phyloP scores from a whole-genome alignment of 2,113 vertebrate genomes.

The Sprattus sprattus region DNA sequence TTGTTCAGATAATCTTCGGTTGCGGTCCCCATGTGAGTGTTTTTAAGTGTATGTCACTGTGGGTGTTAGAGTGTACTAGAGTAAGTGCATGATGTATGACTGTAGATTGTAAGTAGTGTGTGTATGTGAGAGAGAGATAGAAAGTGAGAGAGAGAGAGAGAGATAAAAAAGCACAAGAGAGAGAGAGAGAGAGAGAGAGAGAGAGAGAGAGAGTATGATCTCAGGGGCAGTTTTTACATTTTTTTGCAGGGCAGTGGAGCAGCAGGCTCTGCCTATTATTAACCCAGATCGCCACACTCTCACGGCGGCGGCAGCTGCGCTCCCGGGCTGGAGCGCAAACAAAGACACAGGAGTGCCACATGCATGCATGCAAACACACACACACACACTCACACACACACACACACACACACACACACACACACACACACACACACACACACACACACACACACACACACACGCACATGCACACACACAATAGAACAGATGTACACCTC shows the following conservation, averaged over 20 bases:
- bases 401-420: neutral
- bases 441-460: neutral
- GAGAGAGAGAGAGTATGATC: neutral
- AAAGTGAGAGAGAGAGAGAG: conserved; percentile 23
- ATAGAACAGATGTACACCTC: neutral
- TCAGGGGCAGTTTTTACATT: neutral
- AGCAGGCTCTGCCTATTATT: conserved; percentile 72
- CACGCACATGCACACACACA: neutral
- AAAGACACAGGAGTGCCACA: conserved; percentile 47
- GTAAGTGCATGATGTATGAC: neutral
- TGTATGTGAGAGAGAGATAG: conserved; percentile 14
- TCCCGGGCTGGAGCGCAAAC: conserved; percentile 56
- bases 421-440: neutral
- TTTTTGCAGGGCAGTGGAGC: conserved; percentile 38
- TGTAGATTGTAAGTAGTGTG: neutral
- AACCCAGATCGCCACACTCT: conserved; percentile 62
- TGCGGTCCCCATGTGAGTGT: neutral
- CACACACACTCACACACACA: neutral
- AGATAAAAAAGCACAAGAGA: no score
- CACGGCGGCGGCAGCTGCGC: conserved; percentile 64
- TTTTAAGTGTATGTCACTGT: neutral
- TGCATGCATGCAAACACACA: conserved; percentile 17
- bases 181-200: conserved; percentile 5
- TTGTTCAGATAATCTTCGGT: neutral
- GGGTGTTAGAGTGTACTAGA: neutral